phyloP scores from a whole-genome alignment of 2,888 invertebrate genomes.

The Agrotis exclamationis region DNA sequence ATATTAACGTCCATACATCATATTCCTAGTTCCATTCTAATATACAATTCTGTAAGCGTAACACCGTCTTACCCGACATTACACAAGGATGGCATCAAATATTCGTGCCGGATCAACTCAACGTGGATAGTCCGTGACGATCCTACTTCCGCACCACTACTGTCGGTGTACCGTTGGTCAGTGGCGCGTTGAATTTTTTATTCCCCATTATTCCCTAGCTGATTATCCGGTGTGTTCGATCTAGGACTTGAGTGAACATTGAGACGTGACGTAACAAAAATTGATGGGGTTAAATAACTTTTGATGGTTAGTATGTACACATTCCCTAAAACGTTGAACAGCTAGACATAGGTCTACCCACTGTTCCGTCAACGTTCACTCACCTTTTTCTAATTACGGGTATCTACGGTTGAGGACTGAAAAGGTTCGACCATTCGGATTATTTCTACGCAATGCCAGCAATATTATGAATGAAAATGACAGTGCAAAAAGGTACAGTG shows the following conservation, averaged over 20 bases:
- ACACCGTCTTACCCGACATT: conserved; percentile 50
- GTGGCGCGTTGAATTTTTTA: conserved; percentile 84
- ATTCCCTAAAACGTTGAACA: no score
- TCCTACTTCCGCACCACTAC: conserved; percentile 67
- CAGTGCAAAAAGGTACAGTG: not conserved
- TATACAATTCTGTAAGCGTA: conserved; percentile 60
- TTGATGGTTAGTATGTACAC: not conserved
- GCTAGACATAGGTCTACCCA: no score
- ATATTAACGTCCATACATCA: conserved; percentile 41
- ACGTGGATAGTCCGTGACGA: conserved; percentile 56
- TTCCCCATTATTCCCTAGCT: conserved; percentile 82
- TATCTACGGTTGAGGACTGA: not conserved
- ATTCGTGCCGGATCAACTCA: conserved; percentile 69
- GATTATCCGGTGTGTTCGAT: conserved; percentile 82
- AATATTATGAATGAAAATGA: not conserved
- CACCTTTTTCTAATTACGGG: not conserved
- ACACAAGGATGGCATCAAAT: conserved; percentile 69
- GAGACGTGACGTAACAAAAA: conserved; percentile 65
- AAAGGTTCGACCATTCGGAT: not conserved
- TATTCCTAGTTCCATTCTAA: conserved; percentile 41
- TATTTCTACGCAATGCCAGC: no score
- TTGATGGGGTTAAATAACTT: conserved; percentile 51
- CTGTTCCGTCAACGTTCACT: not conserved
- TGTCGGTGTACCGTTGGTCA: conserved; percentile 61
- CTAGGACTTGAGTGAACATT: conserved; percentile 70